Evolutionary conservation across 2,797 vertebrate genomes (phyloP).

Genomic region (Cuculus canorus): DNA sequence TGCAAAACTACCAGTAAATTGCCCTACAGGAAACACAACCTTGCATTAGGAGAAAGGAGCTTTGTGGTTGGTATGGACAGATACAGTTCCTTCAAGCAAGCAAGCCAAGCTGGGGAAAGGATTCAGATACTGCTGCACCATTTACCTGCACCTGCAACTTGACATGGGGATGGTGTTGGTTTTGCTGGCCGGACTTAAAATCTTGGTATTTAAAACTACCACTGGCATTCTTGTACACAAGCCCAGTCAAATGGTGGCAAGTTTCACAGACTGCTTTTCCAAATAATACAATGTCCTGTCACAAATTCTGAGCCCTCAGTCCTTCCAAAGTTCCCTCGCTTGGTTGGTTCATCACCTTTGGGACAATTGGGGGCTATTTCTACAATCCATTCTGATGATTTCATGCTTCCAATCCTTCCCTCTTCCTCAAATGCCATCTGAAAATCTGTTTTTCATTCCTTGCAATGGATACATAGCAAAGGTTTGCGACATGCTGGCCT

Average conservation of each 20-base stretch:
- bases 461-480: not conserved
- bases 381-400: not conserved
- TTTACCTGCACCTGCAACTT: not conserved
- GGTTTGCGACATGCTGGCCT: not conserved
- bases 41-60: not conserved
- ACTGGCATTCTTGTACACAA: not conserved
- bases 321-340: not conserved
- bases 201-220: not conserved
- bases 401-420: not conserved
- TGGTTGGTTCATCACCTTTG: not conserved
- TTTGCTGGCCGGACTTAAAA: not conserved
- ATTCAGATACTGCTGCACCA: not conserved
- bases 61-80: not conserved
- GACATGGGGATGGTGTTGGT: not conserved
- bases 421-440: not conserved
- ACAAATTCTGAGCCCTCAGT: not conserved
- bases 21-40: conserved; percentile 7
- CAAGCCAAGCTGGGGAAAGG: not conserved
- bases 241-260: not conserved
- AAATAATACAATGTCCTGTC: not conserved
- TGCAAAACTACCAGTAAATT: not conserved
- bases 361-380: not conserved
- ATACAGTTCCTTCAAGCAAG: not conserved
- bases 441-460: not conserved
- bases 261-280: not conserved